Evolutionary conservation across 2,113 vertebrate species (phyloP).

Genomic region (Zeus faber): DNA sequence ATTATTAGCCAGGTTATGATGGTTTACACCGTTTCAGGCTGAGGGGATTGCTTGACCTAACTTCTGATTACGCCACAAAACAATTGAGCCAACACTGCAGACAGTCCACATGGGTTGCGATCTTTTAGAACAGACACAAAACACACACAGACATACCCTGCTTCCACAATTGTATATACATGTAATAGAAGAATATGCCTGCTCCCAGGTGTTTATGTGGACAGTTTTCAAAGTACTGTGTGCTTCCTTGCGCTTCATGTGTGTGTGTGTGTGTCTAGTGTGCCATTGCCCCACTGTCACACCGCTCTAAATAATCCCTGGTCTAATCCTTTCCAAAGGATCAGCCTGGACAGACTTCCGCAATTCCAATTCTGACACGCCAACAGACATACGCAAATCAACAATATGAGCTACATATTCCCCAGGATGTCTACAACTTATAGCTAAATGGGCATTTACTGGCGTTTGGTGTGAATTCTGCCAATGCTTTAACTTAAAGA

Average conservation of each 20-base stretch:
- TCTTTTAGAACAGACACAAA: background rate
- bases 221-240: background rate
- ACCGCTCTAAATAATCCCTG: constrained; percentile 25
- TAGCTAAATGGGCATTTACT: too few relatives aligned
- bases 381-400: background rate
- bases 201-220: background rate
- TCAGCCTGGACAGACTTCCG: constrained; percentile 7
- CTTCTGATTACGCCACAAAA: constrained; percentile 4
- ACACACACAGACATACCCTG: background rate
- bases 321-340: constrained; percentile 25
- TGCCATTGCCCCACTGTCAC: constrained; percentile 16
- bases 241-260: background rate
- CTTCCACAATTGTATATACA: too few relatives aligned
- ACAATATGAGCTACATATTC: background rate
- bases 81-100: too few relatives aligned
- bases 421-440: too few relatives aligned
- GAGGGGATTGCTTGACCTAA: constrained; percentile 3
- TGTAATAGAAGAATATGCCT: too few relatives aligned
- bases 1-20: background rate
- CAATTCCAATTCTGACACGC: background rate
- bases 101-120: too few relatives aligned
- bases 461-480: too few relatives aligned
- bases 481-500: too few relatives aligned
- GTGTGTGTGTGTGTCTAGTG: constrained; percentile 17
- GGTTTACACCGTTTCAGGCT: background rate